A percentile compares a stretch with the other conserved stretches of the same genome.
These are phyloP conservation scores for Apolygus lucorum DNA, from an alignment of 1,140 invertebrate species.

Conservation along the genomic window DNA sequence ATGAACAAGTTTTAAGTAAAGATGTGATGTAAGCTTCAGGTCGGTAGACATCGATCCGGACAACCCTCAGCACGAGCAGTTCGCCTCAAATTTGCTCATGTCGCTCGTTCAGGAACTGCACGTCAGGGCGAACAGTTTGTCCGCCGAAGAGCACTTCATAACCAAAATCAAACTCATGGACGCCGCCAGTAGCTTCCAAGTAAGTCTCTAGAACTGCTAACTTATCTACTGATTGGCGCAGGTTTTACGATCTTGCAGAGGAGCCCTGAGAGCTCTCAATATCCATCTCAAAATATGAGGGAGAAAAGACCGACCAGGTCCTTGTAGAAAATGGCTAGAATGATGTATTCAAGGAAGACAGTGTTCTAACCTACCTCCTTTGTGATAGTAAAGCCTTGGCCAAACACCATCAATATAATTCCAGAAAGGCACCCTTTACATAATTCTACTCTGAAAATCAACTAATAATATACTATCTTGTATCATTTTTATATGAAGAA, in stretches of 20 bases:
- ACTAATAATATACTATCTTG: too few species aligned
- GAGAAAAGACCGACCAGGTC: too few species aligned
- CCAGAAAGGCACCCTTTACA: too few species aligned
- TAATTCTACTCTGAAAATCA: too few species aligned
- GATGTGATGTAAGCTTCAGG: too few species aligned
- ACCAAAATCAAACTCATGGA: constrained; percentile 71
- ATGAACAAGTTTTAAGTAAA: too few species aligned
- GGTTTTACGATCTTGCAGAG: constrained; percentile 24
- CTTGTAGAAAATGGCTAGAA: background rate
- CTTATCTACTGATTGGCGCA: background rate
- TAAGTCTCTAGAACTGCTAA: constrained; percentile 36
- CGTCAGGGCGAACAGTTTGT: constrained; percentile 56
- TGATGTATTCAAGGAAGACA: background rate
- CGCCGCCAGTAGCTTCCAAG: constrained; percentile 64
- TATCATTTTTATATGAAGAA: too few species aligned
- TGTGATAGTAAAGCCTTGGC: too few species aligned
- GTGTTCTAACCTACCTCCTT: too few species aligned
- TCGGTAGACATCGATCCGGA: constrained; percentile 56
- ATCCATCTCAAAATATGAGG: background rate
- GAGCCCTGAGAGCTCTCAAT: background rate
- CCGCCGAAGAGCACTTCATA: constrained; percentile 63
- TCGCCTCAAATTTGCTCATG: constrained; percentile 49
- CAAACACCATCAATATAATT: too few species aligned
- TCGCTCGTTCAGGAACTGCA: constrained; percentile 70
- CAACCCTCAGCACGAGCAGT: constrained; percentile 51